Percentiles rank a stretch among this genome's conserved stretches.
These are phyloP conservation scores for Ammospiza maritima DNA, from an alignment of 2,797 vertebrate species.

Conservation along the genomic window DNA sequence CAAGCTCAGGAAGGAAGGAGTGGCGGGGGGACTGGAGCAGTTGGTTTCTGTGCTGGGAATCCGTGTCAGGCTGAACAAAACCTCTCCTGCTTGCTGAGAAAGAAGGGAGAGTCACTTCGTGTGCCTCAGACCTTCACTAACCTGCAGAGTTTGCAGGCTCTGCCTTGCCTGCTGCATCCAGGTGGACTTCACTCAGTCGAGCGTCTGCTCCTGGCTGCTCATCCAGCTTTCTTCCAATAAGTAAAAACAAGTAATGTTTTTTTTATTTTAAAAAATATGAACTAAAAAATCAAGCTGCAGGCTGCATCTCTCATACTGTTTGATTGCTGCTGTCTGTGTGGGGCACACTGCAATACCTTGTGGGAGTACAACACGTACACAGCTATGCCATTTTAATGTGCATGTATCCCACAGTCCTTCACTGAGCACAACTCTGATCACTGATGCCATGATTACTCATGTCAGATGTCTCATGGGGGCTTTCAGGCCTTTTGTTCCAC, in stretches of 20 bases:
- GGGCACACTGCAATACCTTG: not conserved
- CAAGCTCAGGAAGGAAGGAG: not conserved
- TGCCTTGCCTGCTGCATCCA: not conserved
- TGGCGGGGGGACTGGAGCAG: rapidly evolving
- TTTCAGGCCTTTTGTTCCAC: not conserved
- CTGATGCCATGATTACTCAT: not conserved
- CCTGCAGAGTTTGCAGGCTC: rapidly evolving
- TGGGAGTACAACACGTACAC: not conserved
- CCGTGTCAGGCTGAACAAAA: rapidly evolving
- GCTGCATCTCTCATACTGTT: not conserved
- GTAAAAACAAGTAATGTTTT: not conserved
- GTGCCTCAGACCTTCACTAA: not conserved
- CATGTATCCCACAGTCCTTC: not conserved
- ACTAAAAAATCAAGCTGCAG: not conserved
- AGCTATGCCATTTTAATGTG: not conserved
- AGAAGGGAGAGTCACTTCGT: not conserved
- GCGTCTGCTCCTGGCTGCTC: not conserved
- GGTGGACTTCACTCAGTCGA: not conserved
- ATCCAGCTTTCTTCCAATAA: not conserved
- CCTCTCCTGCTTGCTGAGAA: not conserved
- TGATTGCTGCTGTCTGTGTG: not conserved
- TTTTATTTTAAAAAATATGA: not conserved
- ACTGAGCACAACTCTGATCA: not conserved
- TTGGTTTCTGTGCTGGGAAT: not conserved
- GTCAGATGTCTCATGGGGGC: not conserved